Evolutionary conservation across 2,797 vertebrate species (phyloP), one percentile per base, ranked within the genome.

Genomic region (Macropodus opercularis): DNA sequence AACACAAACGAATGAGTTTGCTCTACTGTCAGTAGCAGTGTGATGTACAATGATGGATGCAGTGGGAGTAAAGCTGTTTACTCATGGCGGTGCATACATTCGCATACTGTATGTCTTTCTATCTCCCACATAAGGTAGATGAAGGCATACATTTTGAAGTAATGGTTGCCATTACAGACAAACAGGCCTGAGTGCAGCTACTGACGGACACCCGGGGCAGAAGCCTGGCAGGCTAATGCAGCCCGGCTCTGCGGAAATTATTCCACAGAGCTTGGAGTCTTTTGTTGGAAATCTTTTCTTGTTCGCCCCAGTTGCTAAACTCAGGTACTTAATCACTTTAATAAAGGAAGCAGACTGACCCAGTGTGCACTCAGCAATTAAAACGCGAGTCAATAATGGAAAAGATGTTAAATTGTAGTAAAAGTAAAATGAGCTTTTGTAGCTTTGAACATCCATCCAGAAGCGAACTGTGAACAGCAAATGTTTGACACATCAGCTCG

Each of bases 41-140:
- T 2, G n/a, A 12, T 34, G 10, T n/a, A n/a, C 29, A 24, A n/a
- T 62, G 75, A 81, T 55, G 15, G 34, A 71, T 59, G 2, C 31
- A 19, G 35, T 61, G 74, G 74, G 61, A 50, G 51, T 6, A 73
- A 59, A 34, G 21, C 63, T 54, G 46, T 76, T 73, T 63, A 53
- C 65, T 15, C 15, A 43, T 51, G 56, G 74, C 66, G 44, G 31
- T 66, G 47, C 23, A 55, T 59, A 41, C 35, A 29, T 62, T 46
- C 19, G 63, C 22, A 58, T 67, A 62, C 13, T 32, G 13, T 36
- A 15, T 23, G 8, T 2, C 17, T 55, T 29, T 39, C 23, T 42
- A 9, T 3, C 12, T n/a, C 18, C 42, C 63, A 34, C 19, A 0
- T 48, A 42, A 44, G 4, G 21, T 14, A 4, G 48, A 31, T 50